These are phyloP conservation scores for Piliocolobus tephrosceles DNA, from an alignment of 2,113 vertebrate species.

Conservation along the genomic window DNA sequence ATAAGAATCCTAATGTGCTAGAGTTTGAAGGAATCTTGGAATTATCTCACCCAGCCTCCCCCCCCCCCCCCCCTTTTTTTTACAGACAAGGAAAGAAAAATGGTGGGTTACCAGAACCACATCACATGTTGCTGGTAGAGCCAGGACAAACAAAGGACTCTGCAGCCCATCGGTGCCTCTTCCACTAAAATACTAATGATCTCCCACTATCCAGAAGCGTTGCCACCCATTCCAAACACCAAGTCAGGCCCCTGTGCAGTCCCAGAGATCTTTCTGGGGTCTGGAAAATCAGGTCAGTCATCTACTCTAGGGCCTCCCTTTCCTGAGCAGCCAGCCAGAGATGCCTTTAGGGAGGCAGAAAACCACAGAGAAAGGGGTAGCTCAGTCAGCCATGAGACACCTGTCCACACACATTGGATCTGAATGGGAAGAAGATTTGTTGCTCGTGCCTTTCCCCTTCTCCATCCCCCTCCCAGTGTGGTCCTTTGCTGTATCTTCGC, in stretches of 20 bases:
- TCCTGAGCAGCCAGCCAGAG: neutral
- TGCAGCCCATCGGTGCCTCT: neutral
- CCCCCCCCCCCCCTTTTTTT: neutral
- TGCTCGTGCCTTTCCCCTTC: neutral
- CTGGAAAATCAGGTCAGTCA: neutral
- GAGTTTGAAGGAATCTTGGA: neutral
- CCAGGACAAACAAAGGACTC: neutral
- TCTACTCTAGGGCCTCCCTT: neutral
- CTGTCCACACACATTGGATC: rapidly evolving
- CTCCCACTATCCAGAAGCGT: neutral
- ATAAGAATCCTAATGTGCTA: neutral
- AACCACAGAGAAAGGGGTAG: neutral
- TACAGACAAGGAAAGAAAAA: neutral
- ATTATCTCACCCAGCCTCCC: neutral
- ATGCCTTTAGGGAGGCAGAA: neutral
- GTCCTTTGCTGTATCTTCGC: neutral
- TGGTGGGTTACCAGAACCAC: neutral
- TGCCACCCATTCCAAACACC: neutral
- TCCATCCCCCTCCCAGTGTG: no score
- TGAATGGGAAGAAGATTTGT: neutral
- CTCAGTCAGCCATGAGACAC: neutral
- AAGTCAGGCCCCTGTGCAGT: neutral
- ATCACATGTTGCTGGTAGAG: neutral
- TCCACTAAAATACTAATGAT: neutral
- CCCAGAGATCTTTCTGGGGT: neutral